These are phyloP conservation scores for Yponomeuta plumbellus DNA, from an alignment of 2,888 invertebrate genomes.

Conservation along the genomic window DNA sequence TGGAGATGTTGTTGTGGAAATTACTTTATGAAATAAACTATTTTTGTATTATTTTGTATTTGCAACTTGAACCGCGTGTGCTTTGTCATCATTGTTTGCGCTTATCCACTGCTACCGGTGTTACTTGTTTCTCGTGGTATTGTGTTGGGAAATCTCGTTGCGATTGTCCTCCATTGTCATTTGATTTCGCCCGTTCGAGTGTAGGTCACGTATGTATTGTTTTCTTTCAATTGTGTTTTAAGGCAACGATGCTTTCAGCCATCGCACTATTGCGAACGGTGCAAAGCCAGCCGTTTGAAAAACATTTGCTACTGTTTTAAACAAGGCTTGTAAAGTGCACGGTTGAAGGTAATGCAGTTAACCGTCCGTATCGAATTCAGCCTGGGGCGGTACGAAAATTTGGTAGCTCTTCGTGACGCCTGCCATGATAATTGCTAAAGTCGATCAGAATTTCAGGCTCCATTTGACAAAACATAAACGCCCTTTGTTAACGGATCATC, in stretches of 20 bases:
- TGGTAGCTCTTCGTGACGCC: slow-evolving; percentile 23
- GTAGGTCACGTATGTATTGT: background rate
- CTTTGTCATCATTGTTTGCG: slow-evolving; percentile 1
- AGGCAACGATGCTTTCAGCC: too few species aligned
- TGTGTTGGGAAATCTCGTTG: slow-evolving; percentile 5
- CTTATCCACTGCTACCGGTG: background rate
- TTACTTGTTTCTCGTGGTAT: background rate
- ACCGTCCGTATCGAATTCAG: slow-evolving; percentile 37
- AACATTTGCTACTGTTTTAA: slow-evolving; percentile 25
- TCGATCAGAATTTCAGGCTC: slow-evolving; percentile 3
- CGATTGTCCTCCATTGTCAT: background rate
- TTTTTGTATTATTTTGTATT: too few species aligned
- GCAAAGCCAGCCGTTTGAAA: too few species aligned
- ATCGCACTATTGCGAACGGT: too few species aligned
- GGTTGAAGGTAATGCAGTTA: slow-evolving; percentile 40
- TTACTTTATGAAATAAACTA: too few species aligned
- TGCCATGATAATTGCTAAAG: slow-evolving; percentile 10
- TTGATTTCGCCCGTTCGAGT: background rate
- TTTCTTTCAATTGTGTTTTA: background rate
- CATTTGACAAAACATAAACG: background rate
- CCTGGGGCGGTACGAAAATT: slow-evolving; percentile 40
- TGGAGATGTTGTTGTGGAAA: too few species aligned
- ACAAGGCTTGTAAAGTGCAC: slow-evolving; percentile 28
- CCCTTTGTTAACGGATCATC: slow-evolving; percentile 3
- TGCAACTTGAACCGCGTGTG: slow-evolving; percentile 16